Evolutionary conservation across 2,888 invertebrate genomes (phyloP), one percentile per base, ranked within the genome.

Genomic region (Blomia tropicalis): DNA sequence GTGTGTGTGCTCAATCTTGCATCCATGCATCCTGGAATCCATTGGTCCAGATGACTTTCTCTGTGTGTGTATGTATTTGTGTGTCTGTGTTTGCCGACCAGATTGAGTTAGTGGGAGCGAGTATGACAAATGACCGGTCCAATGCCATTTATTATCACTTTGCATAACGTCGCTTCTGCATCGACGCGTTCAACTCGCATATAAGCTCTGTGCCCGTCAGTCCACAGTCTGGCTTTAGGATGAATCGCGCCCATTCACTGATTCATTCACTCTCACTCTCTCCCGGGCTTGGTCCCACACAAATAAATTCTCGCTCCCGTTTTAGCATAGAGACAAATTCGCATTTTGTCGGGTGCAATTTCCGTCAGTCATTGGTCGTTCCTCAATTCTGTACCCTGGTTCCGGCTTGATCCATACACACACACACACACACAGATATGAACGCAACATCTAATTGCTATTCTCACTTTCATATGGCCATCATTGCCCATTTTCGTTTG

Each of bases 251-350:
- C n/a, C n/a, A n/a, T n/a, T n/a, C n/a, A n/a, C n/a, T n/a, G n/a
- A n/a, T n/a, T n/a, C n/a, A n/a, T n/a, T n/a, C n/a, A n/a, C n/a
- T n/a, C n/a, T n/a, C n/a, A n/a, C n/a, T n/a, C n/a, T n/a, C n/a
- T n/a, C n/a, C n/a, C n/a, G n/a, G n/a, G n/a, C n/a, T n/a, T n/a
- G n/a, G n/a, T n/a, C n/a, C n/a, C n/a, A n/a, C n/a, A n/a, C n/a
- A n/a, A n/a, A 31, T 66, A 67, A 36, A 66, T 66, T 36, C 65
- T 43, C 27, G 19, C 5, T 19, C 17, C 43, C 17, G 14, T 25
- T 58, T 32, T 54, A 53, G 14, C 30, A 4, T 4, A 31, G 29
- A 32, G 53, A 62, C 4, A 36, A 19, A 56, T 58, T 23, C n/a
- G 41, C 19, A 22, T 31, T 54, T 7, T 5, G 43, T 43, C 58